Base-by-base conservation (phyloP, 2,888 invertebrate species). In the Crioceris asparagi region DNA sequence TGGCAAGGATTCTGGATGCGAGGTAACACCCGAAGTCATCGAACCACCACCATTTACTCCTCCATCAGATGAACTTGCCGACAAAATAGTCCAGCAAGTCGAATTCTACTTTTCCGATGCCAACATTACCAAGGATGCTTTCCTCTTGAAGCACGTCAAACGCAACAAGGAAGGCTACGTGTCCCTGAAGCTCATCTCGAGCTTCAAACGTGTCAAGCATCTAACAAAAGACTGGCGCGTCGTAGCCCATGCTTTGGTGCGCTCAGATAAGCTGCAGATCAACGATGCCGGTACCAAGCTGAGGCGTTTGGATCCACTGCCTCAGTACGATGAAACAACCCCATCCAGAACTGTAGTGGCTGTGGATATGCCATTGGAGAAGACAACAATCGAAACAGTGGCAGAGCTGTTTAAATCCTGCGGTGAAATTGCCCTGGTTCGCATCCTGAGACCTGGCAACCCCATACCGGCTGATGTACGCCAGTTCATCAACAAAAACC, bases 21-120 rank as follows among this genome's bases (percentile, higher is more conserved):
- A 79, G 60, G 73, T 75, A 38, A 71, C 74, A 33, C 55, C 68
- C 3, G 72, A 71, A 53, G 52, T 59, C 5, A 57, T 61, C 18
- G 77, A 77, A 53, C 71, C 76, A 3, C 71, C 77, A 3, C 76
- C 77, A 1, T 79, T 78, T 60, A 65, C 67, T 1, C 73, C 75
- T 1, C 87, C 86, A 0, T 79, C 76, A 47, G 84, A 84, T 3
- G 86, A 86, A 49, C 64, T 86, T 19, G 76, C 83, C 8, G 75
- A 79, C 43, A 77, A 82, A 53, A 88, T 91, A 51, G 77, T 83
- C 33, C 74, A 81, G 31, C 90, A 90, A 60, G 93, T 94, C 16
- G 94, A 96, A 66, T 91, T 85, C 60, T 94, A 94, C 65, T 94
- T 96, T 66, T 90, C 91, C 43, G 91, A 96, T 59, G 88, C 86